Base-by-base conservation (phyloP, 2,797 vertebrate genomes). In the Smutsia temminckii region DNA sequence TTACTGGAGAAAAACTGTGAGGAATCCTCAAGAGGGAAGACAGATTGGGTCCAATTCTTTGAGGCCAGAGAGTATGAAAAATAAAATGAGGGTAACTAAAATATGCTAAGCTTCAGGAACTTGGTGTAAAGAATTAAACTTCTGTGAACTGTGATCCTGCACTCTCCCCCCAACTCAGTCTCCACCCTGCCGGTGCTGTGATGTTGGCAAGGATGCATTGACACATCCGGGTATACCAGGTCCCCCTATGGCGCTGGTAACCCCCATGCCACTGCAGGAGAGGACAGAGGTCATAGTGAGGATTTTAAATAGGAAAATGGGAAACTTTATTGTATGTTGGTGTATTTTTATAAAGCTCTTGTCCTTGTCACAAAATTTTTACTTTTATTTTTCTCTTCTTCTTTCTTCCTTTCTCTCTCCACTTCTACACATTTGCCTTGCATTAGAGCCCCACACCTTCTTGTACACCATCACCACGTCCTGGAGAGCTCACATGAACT, bases 51-150 rank as follows among this genome's bases (percentile, higher is more conserved):
- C 3, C 32, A 14, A 23, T 81, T 63, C 40, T 53, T 20, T 13
- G 18, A 80, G 40, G 34, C 40, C 40, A 78, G 53, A 53, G 7
- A 64, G 46, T n/a, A 55, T 37, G 32, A 53, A 83, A 79, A 32
- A 68, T 85, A 34, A 64, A 89, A 40, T 3, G 2, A 42, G 5
- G 21, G 6, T 42, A 66, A 40, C 55, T 34, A n/a, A 87, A 72
- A 25, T 86, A 53, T 20, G 55, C 57, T 91, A 42, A 51, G 59
- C 10, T 59, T 71, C 75, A n/a, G 21, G 40, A 74, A 40, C 4
- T 69, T 42, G 85, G 53, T 25, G 25, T 63, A 81, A 91, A 84
- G 29, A 74, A 74, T 97, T 71, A 63, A 85, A 87, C 20, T 57
- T 90, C 17, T 17, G 7, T 27, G 37, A 90, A 37, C n/a, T 12